A percentile compares a stretch with the other conserved stretches of the same genome.
Evolutionary conservation across 2,888 invertebrate genomes (phyloP).

Genomic region (Parnassius glacialis): DNA sequence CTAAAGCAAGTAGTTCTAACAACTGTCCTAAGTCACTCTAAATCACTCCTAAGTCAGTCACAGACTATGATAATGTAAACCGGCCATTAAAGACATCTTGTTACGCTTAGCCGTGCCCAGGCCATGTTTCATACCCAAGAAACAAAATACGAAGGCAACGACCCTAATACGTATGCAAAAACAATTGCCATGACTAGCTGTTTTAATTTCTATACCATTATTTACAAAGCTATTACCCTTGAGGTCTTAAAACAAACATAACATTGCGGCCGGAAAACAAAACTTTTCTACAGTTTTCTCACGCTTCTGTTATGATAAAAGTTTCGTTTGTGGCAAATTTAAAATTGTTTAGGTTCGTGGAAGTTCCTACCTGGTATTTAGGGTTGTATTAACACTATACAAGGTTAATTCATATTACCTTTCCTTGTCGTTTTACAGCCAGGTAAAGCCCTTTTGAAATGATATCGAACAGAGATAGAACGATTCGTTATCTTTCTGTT

Average conservation of each 20-base stretch:
- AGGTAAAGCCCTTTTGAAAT: slow-evolving; percentile 20
- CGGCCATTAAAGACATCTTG: no score
- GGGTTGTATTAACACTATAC: slow-evolving; percentile 19
- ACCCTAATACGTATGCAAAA: slow-evolving; percentile 9
- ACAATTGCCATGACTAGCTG: slow-evolving; percentile 20
- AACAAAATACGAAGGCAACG: slow-evolving; percentile 4
- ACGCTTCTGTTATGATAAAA: not conserved
- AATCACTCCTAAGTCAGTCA: no score
- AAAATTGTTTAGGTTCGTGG: slow-evolving; percentile 12
- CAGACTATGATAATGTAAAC: no score
- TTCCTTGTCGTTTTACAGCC: slow-evolving; percentile 12
- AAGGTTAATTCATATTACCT: slow-evolving; percentile 22
- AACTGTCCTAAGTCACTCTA: no score
- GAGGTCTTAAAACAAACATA: slow-evolving; percentile 2
- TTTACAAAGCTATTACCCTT: slow-evolving; percentile 12
- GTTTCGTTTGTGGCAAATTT: slow-evolving; percentile 9
- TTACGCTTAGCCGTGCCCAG: not conserved
- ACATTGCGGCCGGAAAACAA: slow-evolving; percentile 6
- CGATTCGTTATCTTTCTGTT: slow-evolving; percentile 9
- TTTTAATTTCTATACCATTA: slow-evolving; percentile 22
- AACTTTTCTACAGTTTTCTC: slow-evolving; percentile 2
- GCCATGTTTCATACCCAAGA: slow-evolving; percentile 2
- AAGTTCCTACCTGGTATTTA: slow-evolving; percentile 25
- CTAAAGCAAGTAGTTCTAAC: no score
- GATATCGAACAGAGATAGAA: slow-evolving; percentile 5